phyloP scores from a whole-genome alignment of 2,113 vertebrate genomes.

The Bujurquina vittata region DNA sequence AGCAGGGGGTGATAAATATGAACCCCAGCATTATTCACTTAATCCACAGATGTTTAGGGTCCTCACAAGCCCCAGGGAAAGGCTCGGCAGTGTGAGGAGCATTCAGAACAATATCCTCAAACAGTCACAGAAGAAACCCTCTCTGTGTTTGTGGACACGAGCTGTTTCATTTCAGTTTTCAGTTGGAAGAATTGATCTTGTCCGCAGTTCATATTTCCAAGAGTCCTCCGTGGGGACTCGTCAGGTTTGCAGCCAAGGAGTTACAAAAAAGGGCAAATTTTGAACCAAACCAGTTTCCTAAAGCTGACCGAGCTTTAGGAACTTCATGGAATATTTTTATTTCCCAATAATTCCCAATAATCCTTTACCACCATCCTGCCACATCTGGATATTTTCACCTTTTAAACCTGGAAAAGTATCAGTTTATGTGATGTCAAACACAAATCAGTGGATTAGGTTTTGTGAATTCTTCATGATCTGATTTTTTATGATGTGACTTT shows the following conservation, averaged over 20 bases:
- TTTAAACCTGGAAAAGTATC: background rate
- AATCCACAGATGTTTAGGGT: too few relatives aligned
- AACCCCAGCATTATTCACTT: too few relatives aligned
- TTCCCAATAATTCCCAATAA: background rate
- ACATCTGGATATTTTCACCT: background rate
- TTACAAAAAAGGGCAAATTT: background rate
- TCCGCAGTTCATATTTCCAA: background rate
- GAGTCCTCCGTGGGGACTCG: background rate
- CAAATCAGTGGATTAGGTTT: background rate
- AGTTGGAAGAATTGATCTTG: background rate
- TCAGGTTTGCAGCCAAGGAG: rapidly evolving
- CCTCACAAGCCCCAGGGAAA: too few relatives aligned
- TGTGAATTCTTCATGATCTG: too few relatives aligned
- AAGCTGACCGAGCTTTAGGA: background rate
- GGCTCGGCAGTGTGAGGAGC: too few relatives aligned
- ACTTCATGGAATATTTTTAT: background rate
- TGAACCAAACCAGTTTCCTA: background rate
- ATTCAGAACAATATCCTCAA: too few relatives aligned
- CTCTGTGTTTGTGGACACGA: background rate
- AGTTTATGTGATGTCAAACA: background rate
- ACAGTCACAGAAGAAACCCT: background rate
- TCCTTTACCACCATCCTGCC: background rate
- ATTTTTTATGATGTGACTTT: background rate
- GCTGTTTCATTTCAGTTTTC: background rate
- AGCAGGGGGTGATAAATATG: too few relatives aligned